Base-by-base conservation (phyloP, 2,113 vertebrate genomes). In the Marmota monax region DNA sequence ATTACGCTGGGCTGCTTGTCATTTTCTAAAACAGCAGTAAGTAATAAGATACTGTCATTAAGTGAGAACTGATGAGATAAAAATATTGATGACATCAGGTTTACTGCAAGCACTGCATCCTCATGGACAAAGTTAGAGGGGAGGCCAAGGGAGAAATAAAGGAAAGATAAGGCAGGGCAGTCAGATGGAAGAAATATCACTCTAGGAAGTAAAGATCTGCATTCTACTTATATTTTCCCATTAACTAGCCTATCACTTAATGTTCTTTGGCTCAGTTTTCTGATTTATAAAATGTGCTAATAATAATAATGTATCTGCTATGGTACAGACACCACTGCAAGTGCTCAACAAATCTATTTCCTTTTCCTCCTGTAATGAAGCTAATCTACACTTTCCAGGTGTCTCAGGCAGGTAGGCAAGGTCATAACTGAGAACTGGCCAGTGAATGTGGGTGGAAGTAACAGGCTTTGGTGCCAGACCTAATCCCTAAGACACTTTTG, bases 11-110 rank as follows among this genome's bases (percentile, higher is more conserved):
- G 61, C 25, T 96, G 77, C 48, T 56, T 84, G 61, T 74, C 53
- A 84, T 90, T 96, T 97, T 86, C 87, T 86, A 95, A 94, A 93
- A 95, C 23, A 96, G 67, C 53, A 82, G 76, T 92, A 96, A 97
- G 76, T 92, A 96, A 97, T 53, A 88, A 27, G 76, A 94, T 90
- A 95, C 67, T 63, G 29, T 76, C 94, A 88, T 95, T 92, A 96
- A 91, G 92, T 84, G 63, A 93, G 37, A 90, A 58, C 72, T 34
- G 48, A 92, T 34, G 63, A 63, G 39, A 86, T 88, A 74, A 96
- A 45, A 96, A 97, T 82, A 94, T 58, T 93, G 76, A 93, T 93
- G 80, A 69, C 5, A 51, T 23, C 22, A 90, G 20, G 29, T 63
- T 95, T 96, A 93, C 70, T 92, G 61, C 48, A 90, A 87, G 65